Evolutionary conservation across 1,140 invertebrate genomes (phyloP).

Genomic region (Mizuhopecten yessoensis): DNA sequence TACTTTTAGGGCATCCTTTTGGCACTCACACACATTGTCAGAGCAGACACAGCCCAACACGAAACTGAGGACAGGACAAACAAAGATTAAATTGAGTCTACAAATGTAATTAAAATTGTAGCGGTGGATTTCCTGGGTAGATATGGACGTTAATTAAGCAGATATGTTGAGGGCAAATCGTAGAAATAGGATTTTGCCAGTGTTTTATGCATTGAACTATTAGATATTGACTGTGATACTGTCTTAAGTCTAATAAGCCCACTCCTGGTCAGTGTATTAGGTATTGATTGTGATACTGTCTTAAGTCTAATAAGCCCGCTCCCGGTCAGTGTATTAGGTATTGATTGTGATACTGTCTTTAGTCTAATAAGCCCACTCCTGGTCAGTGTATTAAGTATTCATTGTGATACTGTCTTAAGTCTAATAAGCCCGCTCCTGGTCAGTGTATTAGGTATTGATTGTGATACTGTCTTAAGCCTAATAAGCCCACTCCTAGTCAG

Average conservation of each 20-base stretch:
- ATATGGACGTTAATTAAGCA: not conserved
- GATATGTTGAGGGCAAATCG: not conserved
- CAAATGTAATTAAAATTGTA: slow-evolving; percentile 10
- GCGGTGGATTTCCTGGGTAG: not conserved
- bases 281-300: no score
- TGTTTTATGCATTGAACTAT: not conserved
- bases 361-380: no score
- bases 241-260: not conserved
- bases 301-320: no score
- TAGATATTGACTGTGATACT: not conserved
- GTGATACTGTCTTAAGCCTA: no score
- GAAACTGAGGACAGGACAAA: not conserved
- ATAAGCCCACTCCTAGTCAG: no score
- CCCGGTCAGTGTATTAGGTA: no score
- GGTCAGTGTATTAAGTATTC: no score
- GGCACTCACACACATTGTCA: not conserved
- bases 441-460: no score
- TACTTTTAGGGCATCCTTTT: not conserved
- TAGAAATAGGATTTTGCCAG: not conserved
- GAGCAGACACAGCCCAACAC: not conserved
- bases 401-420: no score
- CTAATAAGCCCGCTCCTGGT: no score
- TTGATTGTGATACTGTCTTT: no score
- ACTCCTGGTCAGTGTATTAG: not conserved
- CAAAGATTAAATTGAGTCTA: not conserved